Evolutionary conservation across 1,140 invertebrate species (phyloP), one percentile per base, ranked within the genome.

Genomic region (Drosophila dunni): DNA sequence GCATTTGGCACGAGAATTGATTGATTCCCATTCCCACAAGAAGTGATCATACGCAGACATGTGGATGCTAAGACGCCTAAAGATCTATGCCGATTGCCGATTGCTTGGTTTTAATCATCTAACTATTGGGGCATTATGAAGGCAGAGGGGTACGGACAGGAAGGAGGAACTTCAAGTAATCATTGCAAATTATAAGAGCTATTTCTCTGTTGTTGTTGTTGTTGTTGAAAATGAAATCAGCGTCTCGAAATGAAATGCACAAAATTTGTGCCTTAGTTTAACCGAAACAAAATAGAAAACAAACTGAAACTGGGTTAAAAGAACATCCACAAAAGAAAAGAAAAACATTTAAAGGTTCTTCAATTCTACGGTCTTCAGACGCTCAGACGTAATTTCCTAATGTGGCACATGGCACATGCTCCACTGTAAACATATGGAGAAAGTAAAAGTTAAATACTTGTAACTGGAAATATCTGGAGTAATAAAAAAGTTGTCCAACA

Each of bases 161-260:
- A 10, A 36, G 36, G 15, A 40, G 34, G 9, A n/a, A 45, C 20
- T 20, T 15, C 56, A 65, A 78, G 81, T 78, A 84, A 84, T 84
- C 78, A 85, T 45, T 81, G 70, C 74, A 84, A 84, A 84, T 85
- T 81, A 79, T 74, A 63, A 67, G n/a, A 53, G 50, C 24, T 66
- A 60, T 78, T 74, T 72, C 72, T 50, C 33, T 29, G n/a, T 29
- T 42, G 11, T 29, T 24, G 17, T n/a, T 57, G 24, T 29, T 44
- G 38, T 58, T 73, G 74, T 78, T 78, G 78, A 85, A 83, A 83
- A 82, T 63, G 80, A 82, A 82, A 81, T 69, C 64, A 68, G 69
- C 48, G 60, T 57, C 51, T 45, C 11, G 17, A 53, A 66, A 66
- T 58, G 33, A 67, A 67, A 53, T 67, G 40, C 56, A 68, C 64